These are phyloP conservation scores for Epistrophella euchroma DNA, from an alignment of 2,888 invertebrate genomes.

Conservation along the genomic window DNA sequence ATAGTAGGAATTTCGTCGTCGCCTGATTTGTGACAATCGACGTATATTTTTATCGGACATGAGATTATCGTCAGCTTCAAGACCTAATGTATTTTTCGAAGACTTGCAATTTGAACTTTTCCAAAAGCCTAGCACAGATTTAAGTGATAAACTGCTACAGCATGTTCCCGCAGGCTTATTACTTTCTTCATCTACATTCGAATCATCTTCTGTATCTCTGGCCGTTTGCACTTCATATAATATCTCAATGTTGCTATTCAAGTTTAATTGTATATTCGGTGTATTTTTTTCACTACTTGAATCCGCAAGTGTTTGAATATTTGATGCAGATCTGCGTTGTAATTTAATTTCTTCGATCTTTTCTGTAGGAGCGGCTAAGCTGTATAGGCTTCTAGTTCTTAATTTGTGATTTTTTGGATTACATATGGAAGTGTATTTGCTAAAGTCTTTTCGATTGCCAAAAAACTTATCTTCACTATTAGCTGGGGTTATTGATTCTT, in stretches of 20 bases:
- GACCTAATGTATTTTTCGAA: conserved; percentile 63
- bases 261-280: conserved; percentile 26
- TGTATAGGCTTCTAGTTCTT: conserved; percentile 80
- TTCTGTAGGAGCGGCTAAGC: conserved; percentile 77
- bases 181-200: conserved; percentile 55
- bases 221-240: conserved; percentile 53
- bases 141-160: conserved; percentile 78
- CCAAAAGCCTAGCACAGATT: conserved; percentile 80
- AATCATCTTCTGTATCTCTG: conserved; percentile 53
- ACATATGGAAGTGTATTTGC: conserved; percentile 49
- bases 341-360: conserved; percentile 77
- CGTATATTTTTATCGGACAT: conserved; percentile 78
- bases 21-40: conserved; percentile 81
- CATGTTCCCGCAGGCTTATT: conserved; percentile 55
- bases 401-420: conserved; percentile 66
- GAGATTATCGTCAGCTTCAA: conserved; percentile 72
- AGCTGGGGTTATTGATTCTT: conserved; percentile 52
- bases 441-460: conserved; percentile 40
- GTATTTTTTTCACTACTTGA: neutral
- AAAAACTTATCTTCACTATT: conserved; percentile 59
- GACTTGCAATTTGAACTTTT: conserved; percentile 77
- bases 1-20: conserved; percentile 83
- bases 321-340: conserved; percentile 78
- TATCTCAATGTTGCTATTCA: conserved; percentile 36
- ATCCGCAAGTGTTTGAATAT: conserved; percentile 74